Conservation (phyloP, 2,797 vertebrate genomes). For the Chanos chanos region DNA sequence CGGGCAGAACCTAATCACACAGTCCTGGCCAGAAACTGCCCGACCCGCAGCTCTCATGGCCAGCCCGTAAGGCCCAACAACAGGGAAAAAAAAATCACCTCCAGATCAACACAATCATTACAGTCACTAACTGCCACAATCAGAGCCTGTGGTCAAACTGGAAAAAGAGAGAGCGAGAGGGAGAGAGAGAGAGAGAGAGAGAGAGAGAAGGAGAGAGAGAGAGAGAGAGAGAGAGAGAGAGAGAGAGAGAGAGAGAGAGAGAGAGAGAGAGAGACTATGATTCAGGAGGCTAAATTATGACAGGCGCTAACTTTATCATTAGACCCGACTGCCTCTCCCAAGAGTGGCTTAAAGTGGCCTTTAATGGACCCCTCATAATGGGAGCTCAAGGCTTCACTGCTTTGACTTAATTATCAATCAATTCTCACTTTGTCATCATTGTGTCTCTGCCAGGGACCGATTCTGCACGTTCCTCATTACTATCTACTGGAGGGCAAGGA, state of each 20-base stretch:
- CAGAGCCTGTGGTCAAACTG: too few relatives aligned
- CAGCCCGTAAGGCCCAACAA: neutral
- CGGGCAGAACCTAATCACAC: too few relatives aligned
- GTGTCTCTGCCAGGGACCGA: neutral
- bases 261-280: neutral
- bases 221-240: neutral
- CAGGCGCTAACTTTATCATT: conserved; percentile 66
- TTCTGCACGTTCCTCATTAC: neutral
- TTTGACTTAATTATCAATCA: conserved; percentile 62
- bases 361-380: conserved; percentile 62
- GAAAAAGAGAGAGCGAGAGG: conserved; percentile 7
- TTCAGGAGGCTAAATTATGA: conserved; percentile 61
- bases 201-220: neutral
- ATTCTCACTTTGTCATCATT: conserved; percentile 41
- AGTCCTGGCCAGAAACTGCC: neutral
- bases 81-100: conserved; percentile 18
- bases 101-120: conserved; percentile 54
- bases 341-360: conserved; percentile 54
- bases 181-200: conserved; percentile 11
- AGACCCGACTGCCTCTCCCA: conserved; percentile 41
- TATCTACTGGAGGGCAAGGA: too few relatives aligned
- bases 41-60: too few relatives aligned
- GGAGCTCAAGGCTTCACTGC: conserved; percentile 56
- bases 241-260: neutral
- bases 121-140: neutral